phyloP scores from a whole-genome alignment of 2,113 vertebrate genomes.

The Dolichotis patagonum region DNA sequence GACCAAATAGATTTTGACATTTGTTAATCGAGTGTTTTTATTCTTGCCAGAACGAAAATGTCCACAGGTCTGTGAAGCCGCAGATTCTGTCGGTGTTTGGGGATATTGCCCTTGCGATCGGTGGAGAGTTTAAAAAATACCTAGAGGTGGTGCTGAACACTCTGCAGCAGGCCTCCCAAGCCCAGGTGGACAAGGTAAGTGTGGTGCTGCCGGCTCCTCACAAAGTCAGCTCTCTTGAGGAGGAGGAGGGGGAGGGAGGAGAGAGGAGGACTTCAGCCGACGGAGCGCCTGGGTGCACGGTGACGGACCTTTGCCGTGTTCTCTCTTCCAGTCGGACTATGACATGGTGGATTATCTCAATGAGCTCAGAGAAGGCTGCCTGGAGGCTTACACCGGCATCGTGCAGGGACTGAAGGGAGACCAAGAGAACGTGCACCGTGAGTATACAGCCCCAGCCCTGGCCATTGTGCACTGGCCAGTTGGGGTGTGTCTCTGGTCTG shows the following conservation, averaged over 20 bases:
- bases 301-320: not conserved
- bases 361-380: slow-evolving; percentile 96
- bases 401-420: slow-evolving; percentile 98
- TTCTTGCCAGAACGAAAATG: slow-evolving; percentile 94
- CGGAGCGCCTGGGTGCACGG: rapidly evolving
- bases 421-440: slow-evolving; percentile 99
- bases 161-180: slow-evolving; percentile 97
- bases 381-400: slow-evolving; percentile 98
- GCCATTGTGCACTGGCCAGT: not conserved
- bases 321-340: slow-evolving; percentile 93
- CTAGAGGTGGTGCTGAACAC: slow-evolving; percentile 97
- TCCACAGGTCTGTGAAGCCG: slow-evolving; percentile 98
- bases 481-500: not conserved
- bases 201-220: not conserved
- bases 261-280: rapidly evolving
- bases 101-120: slow-evolving; percentile 97
- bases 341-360: slow-evolving; percentile 99
- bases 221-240: rapidly evolving
- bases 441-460: slow-evolving; percentile 82
- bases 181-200: slow-evolving; percentile 97
- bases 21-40: not conserved
- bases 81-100: slow-evolving; percentile 98
- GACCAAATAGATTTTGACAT: not conserved
- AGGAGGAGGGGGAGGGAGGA: too few species aligned
- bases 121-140: slow-evolving; percentile 99